Evolutionary conservation across 2,888 invertebrate genomes (phyloP).

Genomic region (Nezara viridula): DNA sequence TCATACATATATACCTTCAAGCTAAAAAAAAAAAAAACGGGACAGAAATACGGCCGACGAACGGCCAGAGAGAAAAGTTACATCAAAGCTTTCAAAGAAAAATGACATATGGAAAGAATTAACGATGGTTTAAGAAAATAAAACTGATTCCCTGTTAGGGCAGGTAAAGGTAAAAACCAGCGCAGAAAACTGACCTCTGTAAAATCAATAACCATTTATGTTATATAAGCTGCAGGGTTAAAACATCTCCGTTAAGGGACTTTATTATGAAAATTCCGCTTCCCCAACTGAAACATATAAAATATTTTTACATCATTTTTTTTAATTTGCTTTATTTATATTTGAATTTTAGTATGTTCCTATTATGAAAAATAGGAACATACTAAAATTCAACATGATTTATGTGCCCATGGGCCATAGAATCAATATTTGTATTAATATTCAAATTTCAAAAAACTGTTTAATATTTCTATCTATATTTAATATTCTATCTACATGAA

Average conservation of each 20-base stretch:
- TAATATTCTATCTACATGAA: no score
- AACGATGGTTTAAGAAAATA: not conserved
- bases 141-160: not conserved
- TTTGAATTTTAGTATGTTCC: no score
- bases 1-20: no score
- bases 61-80: not conserved
- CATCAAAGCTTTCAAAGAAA: not conserved
- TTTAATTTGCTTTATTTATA: no score
- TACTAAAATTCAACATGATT: no score
- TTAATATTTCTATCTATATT: no score
- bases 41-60: not conserved
- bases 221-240: not conserved
- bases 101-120: not conserved
- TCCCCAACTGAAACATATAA: no score
- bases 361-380: no score
- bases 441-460: no score
- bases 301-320: no score
- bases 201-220: not conserved
- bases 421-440: no score
- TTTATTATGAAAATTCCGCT: not conserved
- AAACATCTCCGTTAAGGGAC: not conserved
- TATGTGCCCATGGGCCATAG: no score
- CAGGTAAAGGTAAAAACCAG: not conserved
- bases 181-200: not conserved
- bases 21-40: not conserved